Evolutionary conservation across 2,797 vertebrate genomes (phyloP), one percentile per base, ranked within the genome.

Genomic region (Zonotrichia albicollis): DNA sequence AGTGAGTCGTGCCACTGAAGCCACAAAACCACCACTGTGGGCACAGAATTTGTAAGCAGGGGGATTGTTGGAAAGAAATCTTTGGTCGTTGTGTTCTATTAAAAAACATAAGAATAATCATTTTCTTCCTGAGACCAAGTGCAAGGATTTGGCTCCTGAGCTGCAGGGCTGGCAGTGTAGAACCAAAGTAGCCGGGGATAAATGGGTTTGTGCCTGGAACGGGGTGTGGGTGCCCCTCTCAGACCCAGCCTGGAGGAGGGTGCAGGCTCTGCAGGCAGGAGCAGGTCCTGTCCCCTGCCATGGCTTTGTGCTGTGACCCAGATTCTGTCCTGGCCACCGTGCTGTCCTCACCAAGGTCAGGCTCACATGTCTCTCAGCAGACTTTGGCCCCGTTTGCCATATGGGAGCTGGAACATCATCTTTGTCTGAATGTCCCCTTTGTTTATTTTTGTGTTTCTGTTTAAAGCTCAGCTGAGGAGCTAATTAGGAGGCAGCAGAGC

Each of bases 331-430:
- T 71, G 80, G 83, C 80, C 80, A 60, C 54, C 45, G 0, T 1
- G 40, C 6, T 54, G 77, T 91, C 93, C 94, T 67, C 51, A 16
- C 0, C 3, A 92, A 96, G 89, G 91, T 94, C 94, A 7, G 3
- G 40, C 29, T 70, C 94, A 92, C 85, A 60, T 95, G 94, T 71
- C 74, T 83, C 60, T 29, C 60, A 91, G 93, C 95, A 96, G 95
- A 60, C 73, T 88, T 94, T 93, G 94, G 70, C 87, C 95, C 89
- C 87, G 6, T 97, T 96, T 86, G 87, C 92, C 95, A 96, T 90
- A 90, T 96, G 95, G 94, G 90, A 96, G 93, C 77, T 75, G 76
- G 75, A 78, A n/a, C 70, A 79, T 57, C 40, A 1, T 50, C 8
- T 23, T 84, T 51, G 40, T 9, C 86, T 78, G 38, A 53, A 11